A percentile compares a stretch with the other conserved stretches of the same genome.
Conservation (phyloP, 2,113 vertebrate species). For the Arvicanthis niloticus region DNA sequence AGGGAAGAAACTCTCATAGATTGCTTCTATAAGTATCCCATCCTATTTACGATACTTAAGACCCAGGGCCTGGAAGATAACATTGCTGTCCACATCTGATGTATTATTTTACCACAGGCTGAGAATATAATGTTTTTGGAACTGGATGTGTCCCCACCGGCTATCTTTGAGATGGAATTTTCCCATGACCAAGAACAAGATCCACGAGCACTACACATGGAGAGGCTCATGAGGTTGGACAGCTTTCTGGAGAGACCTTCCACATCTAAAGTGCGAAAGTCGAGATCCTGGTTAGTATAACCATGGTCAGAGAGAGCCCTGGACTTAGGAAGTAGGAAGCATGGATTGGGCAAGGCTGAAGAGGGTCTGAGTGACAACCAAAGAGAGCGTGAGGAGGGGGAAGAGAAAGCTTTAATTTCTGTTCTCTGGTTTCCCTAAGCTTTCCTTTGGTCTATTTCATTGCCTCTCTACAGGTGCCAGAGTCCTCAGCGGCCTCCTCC, state of each 20-base stretch:
- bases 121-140: constrained; percentile 98
- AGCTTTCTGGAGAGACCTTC: constrained; percentile 90
- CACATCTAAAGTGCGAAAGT: constrained; percentile 91
- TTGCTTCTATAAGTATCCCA: neutral
- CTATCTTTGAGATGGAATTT: constrained; percentile 91
- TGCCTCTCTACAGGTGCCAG: constrained; percentile 90
- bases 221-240: constrained; percentile 90
- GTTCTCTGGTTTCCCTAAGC: neutral
- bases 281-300: constrained; percentile 94
- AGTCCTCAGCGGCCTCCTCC: constrained; percentile 89
- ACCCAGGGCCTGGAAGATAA: neutral
- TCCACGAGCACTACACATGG: constrained; percentile 87
- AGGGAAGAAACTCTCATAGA: too few species aligned
- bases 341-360: neutral
- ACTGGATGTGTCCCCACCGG: constrained; percentile 94
- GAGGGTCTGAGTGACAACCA: neutral
- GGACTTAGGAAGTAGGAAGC: neutral
- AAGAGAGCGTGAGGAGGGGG: neutral
- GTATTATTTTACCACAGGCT: constrained; percentile 86
- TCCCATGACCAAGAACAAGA: constrained; percentile 88
- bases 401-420: neutral
- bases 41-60: neutral
- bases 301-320: neutral
- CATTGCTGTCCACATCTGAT: neutral
- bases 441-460: neutral